These are phyloP conservation scores for Luscinia megarhynchos DNA, from an alignment of 2,797 vertebrate genomes.

Conservation along the genomic window DNA sequence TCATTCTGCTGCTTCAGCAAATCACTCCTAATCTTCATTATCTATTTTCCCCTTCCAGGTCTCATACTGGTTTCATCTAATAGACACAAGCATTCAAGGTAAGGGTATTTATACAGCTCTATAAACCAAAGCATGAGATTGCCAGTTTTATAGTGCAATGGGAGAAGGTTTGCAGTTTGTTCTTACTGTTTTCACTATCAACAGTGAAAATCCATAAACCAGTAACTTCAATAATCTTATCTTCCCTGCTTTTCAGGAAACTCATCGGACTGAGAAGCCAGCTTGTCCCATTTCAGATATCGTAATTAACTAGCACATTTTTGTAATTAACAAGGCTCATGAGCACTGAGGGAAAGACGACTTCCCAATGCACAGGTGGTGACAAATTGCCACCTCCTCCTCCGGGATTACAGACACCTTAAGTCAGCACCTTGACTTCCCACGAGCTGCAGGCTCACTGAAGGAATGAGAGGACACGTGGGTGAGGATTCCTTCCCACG, in stretches of 20 bases:
- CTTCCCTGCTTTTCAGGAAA: conserved; percentile 5
- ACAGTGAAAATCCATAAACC: not conserved
- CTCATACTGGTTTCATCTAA: not conserved
- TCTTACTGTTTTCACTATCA: not conserved
- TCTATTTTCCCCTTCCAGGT: not conserved
- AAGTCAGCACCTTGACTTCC: not conserved
- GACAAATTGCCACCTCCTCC: not conserved
- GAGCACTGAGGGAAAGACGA: not conserved
- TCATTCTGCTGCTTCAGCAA: not conserved
- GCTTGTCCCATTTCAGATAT: not conserved
- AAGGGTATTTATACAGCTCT: not conserved
- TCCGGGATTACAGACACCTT: not conserved
- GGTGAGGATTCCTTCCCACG: not conserved
- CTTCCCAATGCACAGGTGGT: not conserved
- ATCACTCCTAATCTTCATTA: not conserved
- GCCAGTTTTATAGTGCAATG: not conserved
- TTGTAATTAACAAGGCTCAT: not conserved
- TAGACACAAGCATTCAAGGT: not conserved
- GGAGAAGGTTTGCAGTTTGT: not conserved
- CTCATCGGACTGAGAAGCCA: not conserved
- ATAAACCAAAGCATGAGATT: not conserved
- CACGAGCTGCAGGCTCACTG: not conserved
- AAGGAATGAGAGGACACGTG: accelerated
- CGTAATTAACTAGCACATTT: not conserved
- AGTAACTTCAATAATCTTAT: not conserved